A percentile compares a stretch with the other conserved stretches of the same genome.
These are phyloP conservation scores for Melanotaenia boesemani DNA, from an alignment of 2,797 vertebrate species.

Conservation along the genomic window DNA sequence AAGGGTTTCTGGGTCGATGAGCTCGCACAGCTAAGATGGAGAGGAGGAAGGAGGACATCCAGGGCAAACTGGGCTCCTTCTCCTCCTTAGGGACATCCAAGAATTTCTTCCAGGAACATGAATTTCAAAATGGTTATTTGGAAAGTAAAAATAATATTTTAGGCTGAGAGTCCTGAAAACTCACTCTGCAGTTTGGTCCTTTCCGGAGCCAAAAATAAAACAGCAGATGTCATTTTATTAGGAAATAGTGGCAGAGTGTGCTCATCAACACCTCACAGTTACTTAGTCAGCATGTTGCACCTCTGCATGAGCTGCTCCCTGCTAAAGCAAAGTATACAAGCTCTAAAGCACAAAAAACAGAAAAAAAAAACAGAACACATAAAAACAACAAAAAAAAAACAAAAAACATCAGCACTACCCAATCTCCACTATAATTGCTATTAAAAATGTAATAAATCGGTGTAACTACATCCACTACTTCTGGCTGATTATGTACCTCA, in stretches of 20 bases:
- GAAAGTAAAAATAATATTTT: slow-evolving; percentile 26
- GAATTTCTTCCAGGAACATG: slow-evolving; percentile 21
- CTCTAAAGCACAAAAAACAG: slow-evolving; percentile 23
- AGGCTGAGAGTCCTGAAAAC: slow-evolving; percentile 12
- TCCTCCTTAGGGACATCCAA: slow-evolving; percentile 22
- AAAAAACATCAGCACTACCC: slow-evolving; percentile 9
- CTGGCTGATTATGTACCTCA: slow-evolving; percentile 10
- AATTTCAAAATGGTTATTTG: slow-evolving; percentile 19
- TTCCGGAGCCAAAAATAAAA: slow-evolving; percentile 40
- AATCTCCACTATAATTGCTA: slow-evolving; percentile 12
- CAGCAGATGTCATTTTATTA: slow-evolving; percentile 57
- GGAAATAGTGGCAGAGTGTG: slow-evolving; percentile 35
- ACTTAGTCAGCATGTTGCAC: slow-evolving; percentile 64
- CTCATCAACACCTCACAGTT: slow-evolving; percentile 39
- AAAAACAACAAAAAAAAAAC: no score
- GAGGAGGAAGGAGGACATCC: slow-evolving; percentile 56
- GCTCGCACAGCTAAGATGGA: slow-evolving; percentile 53
- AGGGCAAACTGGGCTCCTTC: slow-evolving; percentile 51
- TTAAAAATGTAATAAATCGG: neutral
- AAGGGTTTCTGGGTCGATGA: slow-evolving; percentile 77
- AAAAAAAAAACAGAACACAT: slow-evolving; percentile 3
- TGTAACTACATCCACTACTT: neutral
- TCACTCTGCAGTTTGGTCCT: slow-evolving; percentile 18
- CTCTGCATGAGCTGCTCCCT: slow-evolving; percentile 46
- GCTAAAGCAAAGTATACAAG: slow-evolving; percentile 36